Evolutionary conservation across 2,888 invertebrate genomes (phyloP).

Genomic region (Ectemnius continuus): DNA sequence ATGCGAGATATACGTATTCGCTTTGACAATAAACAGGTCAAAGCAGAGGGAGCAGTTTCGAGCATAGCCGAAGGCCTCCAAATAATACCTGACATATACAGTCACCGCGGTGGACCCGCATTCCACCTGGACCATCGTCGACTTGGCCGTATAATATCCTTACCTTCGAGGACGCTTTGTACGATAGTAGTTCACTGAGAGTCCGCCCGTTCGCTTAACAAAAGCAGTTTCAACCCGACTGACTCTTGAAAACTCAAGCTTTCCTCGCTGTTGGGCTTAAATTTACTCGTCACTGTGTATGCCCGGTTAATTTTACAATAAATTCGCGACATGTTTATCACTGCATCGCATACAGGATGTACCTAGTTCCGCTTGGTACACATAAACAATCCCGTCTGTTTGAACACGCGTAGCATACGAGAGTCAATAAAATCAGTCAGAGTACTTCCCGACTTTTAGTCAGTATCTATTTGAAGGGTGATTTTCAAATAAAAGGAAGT

Average conservation of each 20-base stretch:
- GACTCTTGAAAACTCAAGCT: neutral
- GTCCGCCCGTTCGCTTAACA: neutral
- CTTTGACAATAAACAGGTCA: neutral
- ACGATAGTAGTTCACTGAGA: constrained; percentile 1
- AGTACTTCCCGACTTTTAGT: no score
- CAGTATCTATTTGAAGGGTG: no score
- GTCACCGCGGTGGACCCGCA: neutral
- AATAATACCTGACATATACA: constrained; percentile 7
- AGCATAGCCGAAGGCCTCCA: neutral
- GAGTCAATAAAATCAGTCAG: no score
- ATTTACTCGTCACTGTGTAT: neutral
- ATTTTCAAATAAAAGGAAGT: no score
- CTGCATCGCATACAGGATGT: neutral
- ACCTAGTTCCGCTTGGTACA: neutral
- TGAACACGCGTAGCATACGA: no score
- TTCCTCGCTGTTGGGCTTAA: neutral
- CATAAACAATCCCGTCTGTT: no score
- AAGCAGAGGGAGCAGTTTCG: constrained; percentile 7
- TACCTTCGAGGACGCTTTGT: neutral
- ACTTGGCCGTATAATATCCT: neutral
- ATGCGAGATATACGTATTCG: neutral
- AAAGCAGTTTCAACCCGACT: neutral
- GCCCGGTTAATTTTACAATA: neutral
- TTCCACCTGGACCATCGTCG: constrained; percentile 6
- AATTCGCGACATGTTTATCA: neutral